Evolutionary conservation across 2,888 invertebrate species (phyloP).

Genomic region (Choristoneura rosaceana): DNA sequence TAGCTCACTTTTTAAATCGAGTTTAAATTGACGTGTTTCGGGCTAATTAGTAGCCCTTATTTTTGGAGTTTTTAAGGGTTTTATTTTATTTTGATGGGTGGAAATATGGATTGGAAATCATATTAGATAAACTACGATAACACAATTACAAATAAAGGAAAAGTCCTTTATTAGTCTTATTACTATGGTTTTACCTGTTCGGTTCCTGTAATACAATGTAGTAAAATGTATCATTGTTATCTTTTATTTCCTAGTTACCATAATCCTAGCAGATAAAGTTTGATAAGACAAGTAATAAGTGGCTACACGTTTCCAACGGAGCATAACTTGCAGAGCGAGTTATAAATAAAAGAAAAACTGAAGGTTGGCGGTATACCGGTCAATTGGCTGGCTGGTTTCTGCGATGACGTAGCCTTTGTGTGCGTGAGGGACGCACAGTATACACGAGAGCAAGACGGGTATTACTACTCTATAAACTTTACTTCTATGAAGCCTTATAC

Average conservation of each 20-base stretch:
- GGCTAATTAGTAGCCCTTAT: no score
- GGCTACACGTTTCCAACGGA: conserved; percentile 56
- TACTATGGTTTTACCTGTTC: no score
- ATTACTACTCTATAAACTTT: conserved; percentile 67
- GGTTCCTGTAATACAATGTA: neutral
- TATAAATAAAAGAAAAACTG: conserved; percentile 85
- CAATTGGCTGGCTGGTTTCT: conserved; percentile 85
- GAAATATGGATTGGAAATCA: neutral
- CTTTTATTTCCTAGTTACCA: neutral
- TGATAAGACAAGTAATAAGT: conserved; percentile 45
- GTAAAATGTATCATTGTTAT: neutral
- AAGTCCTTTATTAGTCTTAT: no score
- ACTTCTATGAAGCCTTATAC: conserved; percentile 80
- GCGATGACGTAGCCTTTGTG: conserved; percentile 77
- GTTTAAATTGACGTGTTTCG: no score
- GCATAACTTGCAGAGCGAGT: conserved; percentile 83
- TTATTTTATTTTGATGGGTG: neutral
- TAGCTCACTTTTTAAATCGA: no score
- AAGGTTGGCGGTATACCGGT: conserved; percentile 85
- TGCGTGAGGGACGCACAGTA: conserved; percentile 58
- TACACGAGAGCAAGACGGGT: conserved; percentile 57
- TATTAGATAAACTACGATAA: neutral
- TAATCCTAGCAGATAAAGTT: neutral
- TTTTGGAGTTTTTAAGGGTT: no score
- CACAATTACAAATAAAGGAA: neutral